These are phyloP conservation scores for Cygnus olor DNA, from an alignment of 2,797 vertebrate species.

Conservation along the genomic window DNA sequence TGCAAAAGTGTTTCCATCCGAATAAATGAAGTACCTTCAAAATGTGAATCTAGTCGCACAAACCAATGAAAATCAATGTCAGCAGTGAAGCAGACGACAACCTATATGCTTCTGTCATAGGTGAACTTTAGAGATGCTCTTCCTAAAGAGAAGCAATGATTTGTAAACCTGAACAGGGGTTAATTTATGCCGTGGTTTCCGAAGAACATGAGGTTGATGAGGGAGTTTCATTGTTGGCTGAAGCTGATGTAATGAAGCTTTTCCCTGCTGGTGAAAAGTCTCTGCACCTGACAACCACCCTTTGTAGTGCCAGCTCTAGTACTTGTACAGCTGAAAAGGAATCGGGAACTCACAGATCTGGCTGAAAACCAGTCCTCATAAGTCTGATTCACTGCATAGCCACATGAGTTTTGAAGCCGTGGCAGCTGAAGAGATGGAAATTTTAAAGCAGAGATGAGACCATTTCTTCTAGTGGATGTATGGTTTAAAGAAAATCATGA, in stretches of 20 bases:
- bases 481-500: not conserved
- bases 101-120: not conserved
- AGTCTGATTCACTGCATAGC: not conserved
- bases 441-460: not conserved
- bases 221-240: not conserved
- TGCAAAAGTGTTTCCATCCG: conserved; percentile 17
- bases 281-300: not conserved
- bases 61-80: not conserved
- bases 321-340: not conserved
- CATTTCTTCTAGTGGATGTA: not conserved
- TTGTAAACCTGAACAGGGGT: conserved; percentile 13
- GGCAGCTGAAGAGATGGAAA: not conserved
- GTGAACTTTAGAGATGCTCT: not conserved
- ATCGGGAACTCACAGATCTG: not conserved
- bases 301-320: not conserved
- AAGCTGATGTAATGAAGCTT: not conserved
- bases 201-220: not conserved
- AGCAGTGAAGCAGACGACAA: not conserved
- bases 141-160: not conserved
- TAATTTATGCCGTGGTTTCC: conserved; percentile 40
- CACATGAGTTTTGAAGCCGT: not conserved
- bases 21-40: not conserved
- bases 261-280: not conserved
- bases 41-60: not conserved
- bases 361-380: not conserved